Base-by-base conservation (phyloP, 2,888 invertebrate species). In the Panopea generosa region DNA sequence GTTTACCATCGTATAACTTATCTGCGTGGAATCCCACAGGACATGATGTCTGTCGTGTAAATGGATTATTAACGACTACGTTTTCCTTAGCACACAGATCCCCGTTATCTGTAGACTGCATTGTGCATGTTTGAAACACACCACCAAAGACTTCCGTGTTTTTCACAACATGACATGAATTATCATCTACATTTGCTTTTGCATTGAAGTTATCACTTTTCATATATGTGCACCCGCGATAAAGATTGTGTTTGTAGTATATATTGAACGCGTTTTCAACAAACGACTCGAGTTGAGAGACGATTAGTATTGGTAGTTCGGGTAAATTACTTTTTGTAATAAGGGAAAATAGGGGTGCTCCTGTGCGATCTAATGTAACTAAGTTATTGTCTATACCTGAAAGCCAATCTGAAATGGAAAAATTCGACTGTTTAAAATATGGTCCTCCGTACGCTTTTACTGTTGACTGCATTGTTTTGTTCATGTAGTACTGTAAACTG, bases 211-310 rank as follows among this genome's bases (percentile, higher is more conserved):
- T 72, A 26, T 61, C 45, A 20, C 59, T 62, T 14, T 43, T 55
- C 22, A n/a, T 45, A 26, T 73, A 29, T 24, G 62, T 73, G 57
- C 80, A 80, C 14, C 80, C 80, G 14, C 24, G 24, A 53, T 75
- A 63, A n/a, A 70, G 61, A 38, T 78, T 78, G 26, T 57, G 62
- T 47, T 57, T 57, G 56, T 77, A 77, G 52, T 81, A 81, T 4
- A 40, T 33, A 7, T 53, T 43, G 11, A 77, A 59, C 0, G 77
- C 70, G 2, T 56, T 53, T 24, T 70, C 29, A 18, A 81, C 33
- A 11, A 7, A 7, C 11, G 33, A 7, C 33, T 33, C 6, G 33
- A 33, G 33, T 33, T 33, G 33, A 33, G 33, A 7, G 33, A 33
- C 11, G 33, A 33, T 33, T 33, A 11, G 11, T 33, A 11, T 11